Base-by-base conservation (phyloP, 37 sponge, comb jelly and placozoan species). In the Mnemiopsis leidyi region DNA sequence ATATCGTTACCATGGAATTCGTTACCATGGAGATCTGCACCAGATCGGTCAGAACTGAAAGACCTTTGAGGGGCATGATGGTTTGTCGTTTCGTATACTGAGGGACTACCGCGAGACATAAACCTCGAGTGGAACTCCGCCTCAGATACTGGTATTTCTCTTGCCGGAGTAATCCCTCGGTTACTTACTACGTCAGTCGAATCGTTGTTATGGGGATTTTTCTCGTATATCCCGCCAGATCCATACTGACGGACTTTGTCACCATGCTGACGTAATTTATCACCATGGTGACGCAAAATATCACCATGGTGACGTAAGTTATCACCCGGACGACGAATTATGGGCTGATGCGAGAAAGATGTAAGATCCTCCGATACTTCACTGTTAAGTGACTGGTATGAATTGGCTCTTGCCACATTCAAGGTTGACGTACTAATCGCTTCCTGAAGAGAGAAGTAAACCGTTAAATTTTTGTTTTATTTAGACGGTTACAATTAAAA, bases 381-480 rank as follows among this genome's bases (percentile, higher is more conserved):
- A 48, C 61, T 48, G 61, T 48, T 48, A 18, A 48, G 61, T 48
- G 61, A 48, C 61, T 48, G 61, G 13, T 48, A 48, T 48, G 61
- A 48, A 13, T 34, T 32, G 1, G 36, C 79, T 77, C 90, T 23
- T 28, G 90, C 90, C 32, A 85, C 90, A 28, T 85, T 85, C 26
- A 85, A 37, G 23, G 90, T 85, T 0, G 90, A 85, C 28, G 90
- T 85, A 40, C 90, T 85, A n/a, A 16, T 85, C 25, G 61, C 40
- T 33, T 77, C 79, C 79, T 77, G 79, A 77, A 77, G 33, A n/a
- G n/a, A n/a, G n/a, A n/a, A n/a, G n/a, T n/a, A n/a, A n/a, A n/a
- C n/a, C n/a, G n/a, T n/a, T n/a, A n/a, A n/a, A n/a, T n/a, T n/a
- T n/a, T n/a, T n/a, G n/a, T n/a, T n/a, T n/a, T n/a, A n/a, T n/a